A percentile compares a stretch with the other conserved stretches of the same genome.
Conservation (phyloP, 1,140 invertebrate species). For the Aphidius gifuensis region DNA sequence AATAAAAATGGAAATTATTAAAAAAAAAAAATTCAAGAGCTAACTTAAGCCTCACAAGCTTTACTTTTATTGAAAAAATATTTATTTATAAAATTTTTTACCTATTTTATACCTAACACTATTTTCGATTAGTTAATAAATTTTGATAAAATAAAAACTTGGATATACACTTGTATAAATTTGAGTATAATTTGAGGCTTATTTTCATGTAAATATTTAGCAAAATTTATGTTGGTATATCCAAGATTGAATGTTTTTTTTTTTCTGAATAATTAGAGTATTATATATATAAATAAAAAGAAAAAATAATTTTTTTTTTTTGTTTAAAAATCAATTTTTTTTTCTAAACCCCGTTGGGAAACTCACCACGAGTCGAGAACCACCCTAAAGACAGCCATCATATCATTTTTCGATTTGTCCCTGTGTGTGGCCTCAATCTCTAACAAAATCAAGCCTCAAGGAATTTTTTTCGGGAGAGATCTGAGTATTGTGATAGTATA, state of each 20-base stretch:
- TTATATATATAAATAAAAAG: too few species aligned
- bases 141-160: too few species aligned
- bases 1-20: too few species aligned
- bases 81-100: too few species aligned
- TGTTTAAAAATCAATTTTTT: not conserved
- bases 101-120: not conserved
- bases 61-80: too few species aligned
- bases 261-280: too few species aligned
- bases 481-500: constrained; percentile 54
- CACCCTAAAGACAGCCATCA: constrained; percentile 53
- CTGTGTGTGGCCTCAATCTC: constrained; percentile 54
- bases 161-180: not conserved
- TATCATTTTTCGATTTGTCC: constrained; percentile 48
- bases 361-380: constrained; percentile 53
- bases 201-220: constrained; percentile 51
- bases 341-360: constrained; percentile 49
- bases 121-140: not conserved
- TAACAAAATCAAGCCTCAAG: constrained; percentile 53
- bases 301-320: too few species aligned
- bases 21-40: too few species aligned
- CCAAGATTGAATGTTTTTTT: not conserved
- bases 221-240: constrained; percentile 15
- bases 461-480: constrained; percentile 45
- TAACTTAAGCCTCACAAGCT: too few species aligned
- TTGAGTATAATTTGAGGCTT: constrained; percentile 33